A percentile compares a stretch with the other conserved stretches of the same genome.
Evolutionary conservation across 2,113 vertebrate species (phyloP).

Genomic region (Scytalopus superciliaris): DNA sequence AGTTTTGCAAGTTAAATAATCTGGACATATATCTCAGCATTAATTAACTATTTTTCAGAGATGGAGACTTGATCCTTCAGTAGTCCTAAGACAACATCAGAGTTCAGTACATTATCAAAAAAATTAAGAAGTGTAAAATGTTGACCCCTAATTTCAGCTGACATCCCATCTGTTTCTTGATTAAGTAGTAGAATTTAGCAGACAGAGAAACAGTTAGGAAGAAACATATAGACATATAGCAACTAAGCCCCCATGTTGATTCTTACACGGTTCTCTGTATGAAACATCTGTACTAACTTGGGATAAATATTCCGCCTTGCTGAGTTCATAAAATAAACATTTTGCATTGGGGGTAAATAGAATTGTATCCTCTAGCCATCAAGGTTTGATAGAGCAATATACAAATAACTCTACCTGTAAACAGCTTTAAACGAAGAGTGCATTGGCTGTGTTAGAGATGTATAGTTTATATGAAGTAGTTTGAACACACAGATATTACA

Average conservation of each 20-base stretch:
- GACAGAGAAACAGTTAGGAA: not conserved
- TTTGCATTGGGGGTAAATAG: not conserved
- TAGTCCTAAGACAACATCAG: not conserved
- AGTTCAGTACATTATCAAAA: not conserved
- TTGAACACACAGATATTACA: not conserved
- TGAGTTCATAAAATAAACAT: not conserved
- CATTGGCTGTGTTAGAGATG: not conserved
- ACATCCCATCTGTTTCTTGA: not conserved
- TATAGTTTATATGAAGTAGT: not conserved
- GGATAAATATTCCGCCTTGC: not conserved
- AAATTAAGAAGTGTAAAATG: not conserved
- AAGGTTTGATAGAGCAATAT: not conserved
- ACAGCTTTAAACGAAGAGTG: not conserved
- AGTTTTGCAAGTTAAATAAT: not conserved
- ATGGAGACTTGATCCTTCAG: not conserved
- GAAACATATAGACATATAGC: not conserved
- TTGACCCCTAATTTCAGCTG: not conserved
- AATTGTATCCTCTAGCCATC: not conserved
- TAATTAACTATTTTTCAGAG: not conserved
- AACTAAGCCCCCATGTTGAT: not conserved
- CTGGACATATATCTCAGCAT: not conserved
- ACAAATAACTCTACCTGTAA: not conserved
- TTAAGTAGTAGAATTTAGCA: not conserved
- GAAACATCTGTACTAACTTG: not conserved
- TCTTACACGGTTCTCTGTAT: not conserved